Base-by-base conservation (phyloP, 1,140 invertebrate genomes). In the Acromyrmex charruanus region DNA sequence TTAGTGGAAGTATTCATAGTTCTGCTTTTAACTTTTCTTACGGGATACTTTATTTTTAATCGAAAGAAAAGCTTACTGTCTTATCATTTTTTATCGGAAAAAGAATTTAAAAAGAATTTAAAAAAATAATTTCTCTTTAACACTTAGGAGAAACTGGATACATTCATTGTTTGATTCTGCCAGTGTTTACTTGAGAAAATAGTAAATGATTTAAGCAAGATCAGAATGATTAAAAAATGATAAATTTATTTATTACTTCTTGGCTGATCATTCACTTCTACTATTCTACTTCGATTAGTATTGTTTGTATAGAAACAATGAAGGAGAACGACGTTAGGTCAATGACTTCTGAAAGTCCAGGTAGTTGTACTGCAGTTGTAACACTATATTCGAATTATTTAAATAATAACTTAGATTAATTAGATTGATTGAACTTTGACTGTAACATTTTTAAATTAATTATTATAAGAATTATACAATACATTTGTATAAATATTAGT, bases 261-360 rank as follows among this genome's bases (percentile, higher is more conserved):
- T 21, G 21, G 14, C 16, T 25, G 16, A 18, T 58, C 21, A 21
- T 77, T 1, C 21, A n/a, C 3, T 25, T 21, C 21, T 21, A 0
- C 21, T 25, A 53, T 21, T 28, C 1, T 21, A 14, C 7, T 65
- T 79, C 10, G 2, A 21, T 14, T 28, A 31, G 6, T 53, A 49
- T 51, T 14, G n/a, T 66, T 79, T 25, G 9, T 28, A 4, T 49
- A 14, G 35, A 77, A 65, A 77, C 35, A 63, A 63, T 39, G 9
- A 9, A 39, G 0, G 44, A 53, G n/a, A 66, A 16, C 18, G 39
- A 16, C 12, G 14, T 16, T 31, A 65, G 77, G 61, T 68, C 44
- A 25, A 68, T 25, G 63, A 80, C 77, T 63, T 68, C 18, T 66
- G 31, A 80, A 68, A 53, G 28, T 68, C n/a, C 44, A 66, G 0